phyloP scores from a whole-genome alignment of 2,888 invertebrate genomes.

The Germaria angustata region DNA sequence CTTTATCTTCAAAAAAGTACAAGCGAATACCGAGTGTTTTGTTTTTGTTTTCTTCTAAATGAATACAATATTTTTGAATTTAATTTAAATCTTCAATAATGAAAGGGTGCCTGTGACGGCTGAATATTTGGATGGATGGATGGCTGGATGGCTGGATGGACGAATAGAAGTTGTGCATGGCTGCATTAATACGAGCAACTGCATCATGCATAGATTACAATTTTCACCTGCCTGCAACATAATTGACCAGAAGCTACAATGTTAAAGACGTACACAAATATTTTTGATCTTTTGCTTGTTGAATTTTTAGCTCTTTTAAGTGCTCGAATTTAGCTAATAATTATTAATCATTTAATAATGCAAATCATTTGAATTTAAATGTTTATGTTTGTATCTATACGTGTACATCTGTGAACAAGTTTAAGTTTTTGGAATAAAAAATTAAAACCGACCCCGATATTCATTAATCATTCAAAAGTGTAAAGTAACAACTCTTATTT shows the following conservation, averaged over 20 bases:
- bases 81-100: constrained; percentile 65
- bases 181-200: constrained; percentile 34
- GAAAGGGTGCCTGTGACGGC: constrained; percentile 57
- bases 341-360: constrained; percentile 54
- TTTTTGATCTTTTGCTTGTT: not conserved
- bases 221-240: constrained; percentile 51
- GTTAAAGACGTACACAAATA: not conserved
- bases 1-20: constrained; percentile 26
- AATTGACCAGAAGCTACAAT: constrained; percentile 47
- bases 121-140: constrained; percentile 19
- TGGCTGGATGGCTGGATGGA: constrained; percentile 9
- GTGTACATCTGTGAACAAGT: not conserved
- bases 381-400: not conserved
- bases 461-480: constrained; percentile 48
- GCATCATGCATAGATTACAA: constrained; percentile 26
- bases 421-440: not conserved
- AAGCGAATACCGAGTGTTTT: not conserved
- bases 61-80: constrained; percentile 58
- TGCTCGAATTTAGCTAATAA: not conserved
- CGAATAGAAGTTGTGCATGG: constrained; percentile 31
- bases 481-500: not conserved
- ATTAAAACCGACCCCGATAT: not conserved
- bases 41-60: constrained; percentile 12
- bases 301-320: not conserved
- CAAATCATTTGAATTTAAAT: constrained; percentile 37